Base-by-base conservation (phyloP, 1,140 invertebrate genomes). In the Coptotermes formosanus region DNA sequence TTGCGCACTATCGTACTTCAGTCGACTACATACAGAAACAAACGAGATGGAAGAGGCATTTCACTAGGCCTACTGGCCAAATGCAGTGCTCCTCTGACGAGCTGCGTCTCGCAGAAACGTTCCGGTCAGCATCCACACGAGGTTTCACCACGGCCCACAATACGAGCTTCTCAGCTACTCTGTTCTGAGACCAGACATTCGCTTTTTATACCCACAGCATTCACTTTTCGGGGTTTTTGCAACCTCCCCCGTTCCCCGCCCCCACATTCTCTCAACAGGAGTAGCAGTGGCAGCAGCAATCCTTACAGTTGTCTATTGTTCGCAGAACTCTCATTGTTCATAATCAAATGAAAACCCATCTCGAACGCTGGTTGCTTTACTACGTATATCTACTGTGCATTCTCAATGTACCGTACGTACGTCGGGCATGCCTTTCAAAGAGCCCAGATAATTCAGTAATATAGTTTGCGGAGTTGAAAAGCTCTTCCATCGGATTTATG, bases 391-490 rank as follows among this genome's bases (percentile, higher is more conserved):
- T 84, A 84, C 44, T 52, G 83, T 84, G 52, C 48, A 84, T 84
- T 84, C 83, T 84, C 83, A 84, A 84, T 84, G 83, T 84, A 52
- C 83, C 83, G 83, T 75, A 75, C 48, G 83, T 84, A 84, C 83
- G 83, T 84, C 83, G 85, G 75, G 55, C 85, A 75, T 3, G 85
- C 59, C 85, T 85, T 82, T 82, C 85, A 86, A 86, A 86, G 85
- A 86, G 85, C 45, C 30, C 87, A 86, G 87, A 87, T 87, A 87
- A 87, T 87, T 82, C 87, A 87, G 87, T 87, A 87, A 87, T 87
- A 87, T 87, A 87, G 87, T 87, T 87, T 86, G 87, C 86, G 84
- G 84, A 86, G 85, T 87, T 87, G 87, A 87, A 87, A 87, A 87
- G 87, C 85, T 84, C 75, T 83, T 87, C 87, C 86, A 87, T 87